Conservation (phyloP, 2,797 vertebrate genomes). For the Acipenser ruthenus region DNA sequence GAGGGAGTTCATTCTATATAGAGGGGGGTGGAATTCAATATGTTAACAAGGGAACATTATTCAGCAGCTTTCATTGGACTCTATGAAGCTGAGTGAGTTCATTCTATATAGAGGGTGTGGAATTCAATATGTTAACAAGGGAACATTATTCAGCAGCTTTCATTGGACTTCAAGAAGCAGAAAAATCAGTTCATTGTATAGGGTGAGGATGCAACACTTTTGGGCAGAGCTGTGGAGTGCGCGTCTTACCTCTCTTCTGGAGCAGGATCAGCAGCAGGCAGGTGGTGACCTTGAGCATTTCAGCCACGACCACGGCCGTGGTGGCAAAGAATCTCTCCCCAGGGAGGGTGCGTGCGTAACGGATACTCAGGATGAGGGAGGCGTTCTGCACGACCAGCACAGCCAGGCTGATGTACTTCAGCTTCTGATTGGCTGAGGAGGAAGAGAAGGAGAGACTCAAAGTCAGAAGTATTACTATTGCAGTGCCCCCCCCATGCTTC, state of each 20-base stretch:
- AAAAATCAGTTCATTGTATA: no score
- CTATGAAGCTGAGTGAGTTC: no score
- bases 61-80: no score
- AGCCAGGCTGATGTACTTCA: slow-evolving; percentile 79
- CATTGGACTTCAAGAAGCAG: no score
- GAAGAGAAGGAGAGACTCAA: neutral
- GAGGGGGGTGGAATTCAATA: no score
- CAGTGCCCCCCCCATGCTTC: no score
- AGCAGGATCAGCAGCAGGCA: slow-evolving; percentile 76
- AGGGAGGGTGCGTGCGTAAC: slow-evolving; percentile 79
- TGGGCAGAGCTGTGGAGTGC: neutral
- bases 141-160: no score
- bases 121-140: no score
- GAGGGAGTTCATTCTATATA: no score
- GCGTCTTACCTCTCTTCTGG: slow-evolving; percentile 63
- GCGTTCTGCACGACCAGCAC: slow-evolving; percentile 89
- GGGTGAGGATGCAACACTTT: neutral
- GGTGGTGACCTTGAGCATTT: slow-evolving; percentile 75
- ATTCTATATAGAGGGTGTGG: no score
- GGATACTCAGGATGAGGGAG: slow-evolving; percentile 86
- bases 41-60: no score
- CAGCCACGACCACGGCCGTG: slow-evolving; percentile 83
- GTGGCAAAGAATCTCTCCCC: slow-evolving; percentile 81
- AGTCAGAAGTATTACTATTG: no score
- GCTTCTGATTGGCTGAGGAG: slow-evolving; percentile 55